Evolutionary conservation across 2,797 vertebrate species (phyloP), one percentile per base, ranked within the genome.

Genomic region (Liparis tanakae): DNA sequence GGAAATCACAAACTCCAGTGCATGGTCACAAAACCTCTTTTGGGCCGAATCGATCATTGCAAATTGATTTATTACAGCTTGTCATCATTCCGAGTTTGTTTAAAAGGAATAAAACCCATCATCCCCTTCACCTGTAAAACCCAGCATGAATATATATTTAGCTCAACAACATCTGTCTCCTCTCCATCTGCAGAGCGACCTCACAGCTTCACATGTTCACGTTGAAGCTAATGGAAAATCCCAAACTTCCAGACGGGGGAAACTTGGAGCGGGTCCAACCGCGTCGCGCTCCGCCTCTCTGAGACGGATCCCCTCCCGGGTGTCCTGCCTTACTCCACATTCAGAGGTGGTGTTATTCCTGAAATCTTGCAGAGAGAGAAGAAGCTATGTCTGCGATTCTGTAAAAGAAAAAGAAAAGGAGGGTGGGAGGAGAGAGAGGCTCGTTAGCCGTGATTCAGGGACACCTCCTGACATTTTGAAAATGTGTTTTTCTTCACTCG

Each of bases 381-480:
- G 7, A 30, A 30, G 65, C 58, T 57, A 53, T 44, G 51, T 30
- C 25, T 60, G 74, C 74, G 50, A 70, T 70, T 66, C 22, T 56
- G 60, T 43, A 44, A 57, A 56, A 66, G 10, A 50, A 1, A 44
- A 57, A 56, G 63, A 20, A 50, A 1, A 51, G 15, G 17, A 36
- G 36, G 18, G 51, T 18, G 37, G 41, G 20, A 70, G 44, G 66
- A 58, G 55, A 69, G 72, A 58, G 58, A 54, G 1, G 15, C 68
- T 85, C 72, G 76, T 85, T 85, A 83, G 73, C 61, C 1, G 3
- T 10, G 39, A 73, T 57, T 75, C 72, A 7, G 58, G 60, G 68
- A 55, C 25, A 30, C 61, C 70, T 73, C 62, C 22, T 78, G 81
- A 83, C 78, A 84, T 78, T 86, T 66, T 43, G 9, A 68, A 55